Conservation (phyloP, 1,140 invertebrate species). For the Calliphora vicina region DNA sequence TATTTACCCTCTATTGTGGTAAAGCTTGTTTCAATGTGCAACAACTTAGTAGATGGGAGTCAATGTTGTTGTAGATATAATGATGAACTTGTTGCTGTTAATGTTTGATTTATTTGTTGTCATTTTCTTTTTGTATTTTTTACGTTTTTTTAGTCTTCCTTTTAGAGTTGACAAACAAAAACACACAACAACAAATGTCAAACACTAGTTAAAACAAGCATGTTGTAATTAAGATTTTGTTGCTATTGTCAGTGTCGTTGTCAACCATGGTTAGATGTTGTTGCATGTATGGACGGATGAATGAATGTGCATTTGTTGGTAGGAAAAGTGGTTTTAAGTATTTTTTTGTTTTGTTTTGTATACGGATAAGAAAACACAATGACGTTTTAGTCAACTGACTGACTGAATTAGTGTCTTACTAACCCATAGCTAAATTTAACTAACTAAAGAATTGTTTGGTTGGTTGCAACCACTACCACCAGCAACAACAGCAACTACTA, state of each 20-base stretch:
- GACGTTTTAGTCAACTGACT: not conserved
- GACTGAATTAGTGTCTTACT: not conserved
- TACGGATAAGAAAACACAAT: not conserved
- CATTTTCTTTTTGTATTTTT: not conserved
- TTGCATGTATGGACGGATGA: not conserved
- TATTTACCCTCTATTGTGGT: not conserved
- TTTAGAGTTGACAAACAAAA: not conserved
- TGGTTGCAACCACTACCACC: not conserved
- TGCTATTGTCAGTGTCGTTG: not conserved
- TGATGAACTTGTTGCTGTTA: slow-evolving; percentile 5
- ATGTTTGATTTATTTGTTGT: slow-evolving; percentile 3
- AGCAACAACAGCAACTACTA: not conserved
- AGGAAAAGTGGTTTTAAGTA: not conserved
- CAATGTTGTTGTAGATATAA: not conserved
- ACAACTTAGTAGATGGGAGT: not conserved
- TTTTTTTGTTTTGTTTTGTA: not conserved
- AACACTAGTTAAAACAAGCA: slow-evolving; percentile 3
- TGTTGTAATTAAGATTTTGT: slow-evolving; percentile 8
- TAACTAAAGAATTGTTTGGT: not conserved
- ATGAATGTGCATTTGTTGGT: not conserved
- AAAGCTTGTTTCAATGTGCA: not conserved
- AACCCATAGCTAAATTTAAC: not conserved
- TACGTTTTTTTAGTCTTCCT: not conserved
- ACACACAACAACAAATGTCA: not conserved
- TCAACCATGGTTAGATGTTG: not conserved